Base-by-base conservation (phyloP, 2,113 vertebrate species). In the Galeopterus variegatus region DNA sequence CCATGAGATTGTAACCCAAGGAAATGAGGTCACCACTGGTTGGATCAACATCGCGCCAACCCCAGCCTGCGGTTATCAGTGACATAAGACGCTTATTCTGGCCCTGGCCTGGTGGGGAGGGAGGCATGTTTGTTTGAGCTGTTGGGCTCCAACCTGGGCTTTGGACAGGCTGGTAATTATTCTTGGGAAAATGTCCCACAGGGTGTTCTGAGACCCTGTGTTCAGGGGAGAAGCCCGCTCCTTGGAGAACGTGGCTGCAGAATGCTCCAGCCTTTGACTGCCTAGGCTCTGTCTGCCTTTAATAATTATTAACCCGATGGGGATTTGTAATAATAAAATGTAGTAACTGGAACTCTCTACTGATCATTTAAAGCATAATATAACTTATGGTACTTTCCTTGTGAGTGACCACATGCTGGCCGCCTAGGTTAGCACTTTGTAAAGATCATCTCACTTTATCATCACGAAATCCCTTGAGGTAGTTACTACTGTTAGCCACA, bases 81-180 rank as follows among this genome's bases (percentile, higher is more conserved):
- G 95, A 96, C 52, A 41, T 92, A 73, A 94, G 90, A 58, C 3
- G 31, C 70, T 95, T 94, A 56, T 96, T 96, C 95, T 96, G 90
- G 88, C 77, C 94, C 14, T 3, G 24, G 50, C 83, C 60, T 1
- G 0, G 33, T 0, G 18, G 75, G 83, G 36, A 60, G 73, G 79
- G 76, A 75, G 87, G 88, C 45, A 41, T 76, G 41, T 97, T 93
- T 93, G 86, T 86, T 64, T 96, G 87, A 41, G 64, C 50, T 18
- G 58, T 83, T 93, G 89, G 33, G 73, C 58, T 88, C 80, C 52
- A 80, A 67, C 81, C 73, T 75, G 89, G 87, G 76, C 79, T 92
- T 72, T 60, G 52, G 60, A 83, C 92, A 93, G 87, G 79, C 80
- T 13, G 0, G 77, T 82, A 50, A 86, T 95, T 95, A 90, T 77